These are phyloP conservation scores for Lerista edwardsae DNA, from an alignment of 2,797 vertebrate species.

Conservation along the genomic window DNA sequence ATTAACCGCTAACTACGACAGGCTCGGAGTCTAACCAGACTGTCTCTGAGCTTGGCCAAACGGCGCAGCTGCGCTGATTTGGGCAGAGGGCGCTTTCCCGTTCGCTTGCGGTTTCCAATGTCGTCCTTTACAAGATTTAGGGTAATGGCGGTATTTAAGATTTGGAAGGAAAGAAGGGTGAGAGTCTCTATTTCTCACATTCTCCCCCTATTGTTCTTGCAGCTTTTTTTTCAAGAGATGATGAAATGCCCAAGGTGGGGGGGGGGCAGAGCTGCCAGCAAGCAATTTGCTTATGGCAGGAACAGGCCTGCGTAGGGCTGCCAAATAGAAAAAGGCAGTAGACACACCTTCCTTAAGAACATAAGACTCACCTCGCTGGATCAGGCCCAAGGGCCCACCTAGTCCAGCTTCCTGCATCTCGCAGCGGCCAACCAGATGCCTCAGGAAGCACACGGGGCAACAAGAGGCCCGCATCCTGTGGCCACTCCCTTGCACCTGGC, in stretches of 20 bases:
- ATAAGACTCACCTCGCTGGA: too few relatives aligned
- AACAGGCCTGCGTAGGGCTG: slow-evolving; percentile 31
- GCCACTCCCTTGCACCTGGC: too few relatives aligned
- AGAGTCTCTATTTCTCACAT: slow-evolving; percentile 40
- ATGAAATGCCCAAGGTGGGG: slow-evolving; percentile 34
- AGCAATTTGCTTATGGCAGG: slow-evolving; percentile 44
- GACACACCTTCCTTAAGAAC: not conserved
- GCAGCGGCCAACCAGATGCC: too few relatives aligned
- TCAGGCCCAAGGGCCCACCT: too few relatives aligned
- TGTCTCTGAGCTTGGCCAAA: slow-evolving; percentile 45
- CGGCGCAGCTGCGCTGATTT: slow-evolving; percentile 50
- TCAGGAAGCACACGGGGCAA: too few relatives aligned
- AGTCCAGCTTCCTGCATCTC: too few relatives aligned
- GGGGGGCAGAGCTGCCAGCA: slow-evolving; percentile 33
- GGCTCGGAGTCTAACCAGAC: slow-evolving; percentile 18
- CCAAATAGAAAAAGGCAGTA: not conserved
- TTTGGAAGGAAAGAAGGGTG: slow-evolving; percentile 23
- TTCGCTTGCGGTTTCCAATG: slow-evolving; percentile 3
- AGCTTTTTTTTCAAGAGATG: slow-evolving; percentile 33
- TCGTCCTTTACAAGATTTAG: slow-evolving; percentile 52
- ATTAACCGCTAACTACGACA: slow-evolving; percentile 58
- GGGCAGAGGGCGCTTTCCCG: not conserved
- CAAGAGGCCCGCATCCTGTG: too few relatives aligned
- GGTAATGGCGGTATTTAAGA: slow-evolving; percentile 50
- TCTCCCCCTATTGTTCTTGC: slow-evolving; percentile 35